phyloP scores from a whole-genome alignment of 2,888 invertebrate genomes.

The Syrista parreyssii region DNA sequence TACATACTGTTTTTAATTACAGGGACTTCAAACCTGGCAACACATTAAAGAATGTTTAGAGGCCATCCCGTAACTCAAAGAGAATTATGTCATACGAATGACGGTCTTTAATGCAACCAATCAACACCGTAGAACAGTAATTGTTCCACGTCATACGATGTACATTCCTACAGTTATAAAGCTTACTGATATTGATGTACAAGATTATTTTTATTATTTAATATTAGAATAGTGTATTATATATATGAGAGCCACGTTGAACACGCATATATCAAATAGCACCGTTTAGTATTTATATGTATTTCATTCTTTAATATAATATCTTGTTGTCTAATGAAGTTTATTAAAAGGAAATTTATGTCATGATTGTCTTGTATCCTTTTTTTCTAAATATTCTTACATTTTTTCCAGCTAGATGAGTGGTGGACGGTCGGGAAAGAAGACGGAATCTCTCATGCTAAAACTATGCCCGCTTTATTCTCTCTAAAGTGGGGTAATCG shows the following conservation, averaged over 20 bases:
- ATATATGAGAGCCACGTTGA: constrained; percentile 28
- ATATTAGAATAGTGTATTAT: constrained; percentile 37
- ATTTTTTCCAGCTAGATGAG: neutral
- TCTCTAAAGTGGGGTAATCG: neutral
- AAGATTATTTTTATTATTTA: constrained; percentile 48
- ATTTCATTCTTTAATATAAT: constrained; percentile 15
- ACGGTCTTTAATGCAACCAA: constrained; percentile 20
- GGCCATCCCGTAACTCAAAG: constrained; percentile 72
- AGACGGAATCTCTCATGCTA: neutral
- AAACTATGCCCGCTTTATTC: neutral
- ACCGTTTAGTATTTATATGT: constrained; percentile 44
- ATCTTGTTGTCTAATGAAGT: constrained; percentile 16
- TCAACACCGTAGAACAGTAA: constrained; percentile 59
- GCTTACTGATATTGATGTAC: constrained; percentile 33
- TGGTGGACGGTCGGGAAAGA: neutral
- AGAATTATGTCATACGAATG: neutral
- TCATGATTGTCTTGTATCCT: neutral
- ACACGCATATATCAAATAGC: constrained; percentile 29
- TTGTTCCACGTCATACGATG: constrained; percentile 42
- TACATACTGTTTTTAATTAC: constrained; percentile 36
- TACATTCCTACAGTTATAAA: constrained; percentile 53
- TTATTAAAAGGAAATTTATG: constrained; percentile 6
- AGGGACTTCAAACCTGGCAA: constrained; percentile 83
- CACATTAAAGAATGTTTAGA: constrained; percentile 81
- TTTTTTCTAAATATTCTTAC: neutral